A percentile compares a stretch with the other conserved stretches of the same genome.
Evolutionary conservation across 2,797 vertebrate genomes (phyloP).

Genomic region (Rhinichthys osculus): DNA sequence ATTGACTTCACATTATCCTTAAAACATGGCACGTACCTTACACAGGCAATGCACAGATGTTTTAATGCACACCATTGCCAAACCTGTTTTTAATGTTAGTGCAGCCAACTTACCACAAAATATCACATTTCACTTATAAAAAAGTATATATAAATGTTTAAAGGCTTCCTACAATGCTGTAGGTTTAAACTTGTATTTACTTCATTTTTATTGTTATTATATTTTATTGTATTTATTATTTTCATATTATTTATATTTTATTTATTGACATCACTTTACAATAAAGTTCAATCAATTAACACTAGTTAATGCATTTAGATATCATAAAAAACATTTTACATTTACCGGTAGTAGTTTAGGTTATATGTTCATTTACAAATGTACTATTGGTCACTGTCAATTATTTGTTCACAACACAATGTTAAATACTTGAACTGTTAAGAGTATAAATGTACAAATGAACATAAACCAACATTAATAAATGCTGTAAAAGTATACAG

Average conservation of each 20-base stretch:
- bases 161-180: not conserved
- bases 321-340: not conserved
- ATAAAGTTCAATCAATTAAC: too few relatives aligned
- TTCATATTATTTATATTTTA: not conserved
- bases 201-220: too few relatives aligned
- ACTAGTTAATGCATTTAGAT: not conserved
- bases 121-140: not conserved
- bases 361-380: not conserved
- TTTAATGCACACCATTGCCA: slow-evolving; percentile 1
- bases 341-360: not conserved
- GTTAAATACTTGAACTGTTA: not conserved
- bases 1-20: slow-evolving; percentile 8
- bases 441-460: not conserved
- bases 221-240: not conserved
- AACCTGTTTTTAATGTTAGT: not conserved
- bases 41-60: not conserved
- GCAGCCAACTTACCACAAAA: not conserved
- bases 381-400: not conserved
- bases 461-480: not conserved
- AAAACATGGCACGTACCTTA: not conserved
- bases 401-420: not conserved
- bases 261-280: not conserved
- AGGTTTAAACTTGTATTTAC: too few relatives aligned
- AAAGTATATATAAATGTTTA: not conserved
- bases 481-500: not conserved